Evolutionary conservation across 2,888 invertebrate genomes (phyloP).

Genomic region (Electrophaes corylata): DNA sequence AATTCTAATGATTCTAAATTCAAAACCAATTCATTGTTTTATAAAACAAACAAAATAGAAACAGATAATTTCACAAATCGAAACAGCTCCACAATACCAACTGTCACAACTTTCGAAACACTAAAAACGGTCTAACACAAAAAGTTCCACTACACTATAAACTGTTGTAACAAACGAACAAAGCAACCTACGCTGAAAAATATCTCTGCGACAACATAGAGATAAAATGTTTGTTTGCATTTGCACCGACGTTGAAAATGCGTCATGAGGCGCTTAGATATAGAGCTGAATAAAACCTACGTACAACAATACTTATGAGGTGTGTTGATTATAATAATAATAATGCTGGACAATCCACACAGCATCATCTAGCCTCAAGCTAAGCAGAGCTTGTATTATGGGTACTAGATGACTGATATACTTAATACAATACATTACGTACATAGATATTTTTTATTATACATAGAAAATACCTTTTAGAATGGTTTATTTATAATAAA

Average conservation of each 20-base stretch:
- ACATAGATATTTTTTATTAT: too few relatives aligned
- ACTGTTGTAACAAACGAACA: slow-evolving; percentile 28
- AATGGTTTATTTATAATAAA: background rate
- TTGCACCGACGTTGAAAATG: slow-evolving; percentile 2
- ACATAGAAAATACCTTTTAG: too few relatives aligned
- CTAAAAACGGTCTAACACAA: slow-evolving; percentile 24
- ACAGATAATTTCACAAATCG: background rate
- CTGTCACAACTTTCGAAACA: slow-evolving; percentile 24
- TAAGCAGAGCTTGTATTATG: too few relatives aligned
- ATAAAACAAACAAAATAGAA: background rate
- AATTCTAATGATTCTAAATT: too few relatives aligned
- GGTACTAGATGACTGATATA: too few relatives aligned
- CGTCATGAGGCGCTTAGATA: background rate
- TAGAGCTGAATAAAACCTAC: background rate
- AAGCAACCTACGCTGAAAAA: slow-evolving; percentile 34
- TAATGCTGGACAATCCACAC: too few relatives aligned
- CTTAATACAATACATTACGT: too few relatives aligned
- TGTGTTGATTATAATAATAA: too few relatives aligned
- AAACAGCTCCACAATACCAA: slow-evolving; percentile 7
- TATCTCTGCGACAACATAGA: slow-evolving; percentile 31
- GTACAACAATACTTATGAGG: too few relatives aligned
- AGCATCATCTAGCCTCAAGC: too few relatives aligned
- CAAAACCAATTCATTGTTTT: background rate
- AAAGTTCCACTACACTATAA: slow-evolving; percentile 31
- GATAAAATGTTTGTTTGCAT: slow-evolving; percentile 17